These are phyloP conservation scores for Danio albolineatus DNA, from an alignment of 2,797 vertebrate genomes.

Conservation along the genomic window DNA sequence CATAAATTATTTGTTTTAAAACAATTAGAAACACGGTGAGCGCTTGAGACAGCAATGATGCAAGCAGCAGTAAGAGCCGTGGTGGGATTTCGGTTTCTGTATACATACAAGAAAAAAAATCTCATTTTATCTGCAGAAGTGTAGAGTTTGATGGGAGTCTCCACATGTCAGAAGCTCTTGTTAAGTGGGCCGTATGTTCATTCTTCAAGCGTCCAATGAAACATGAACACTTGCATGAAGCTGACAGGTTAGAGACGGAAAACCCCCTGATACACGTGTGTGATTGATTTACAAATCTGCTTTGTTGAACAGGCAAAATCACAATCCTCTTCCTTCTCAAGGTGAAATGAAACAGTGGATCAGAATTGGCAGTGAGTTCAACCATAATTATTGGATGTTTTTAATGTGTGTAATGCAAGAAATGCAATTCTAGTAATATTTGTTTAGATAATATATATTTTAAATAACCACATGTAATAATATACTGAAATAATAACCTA, in stretches of 20 bases:
- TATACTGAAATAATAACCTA: neutral
- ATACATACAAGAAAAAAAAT: neutral
- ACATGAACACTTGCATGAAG: neutral
- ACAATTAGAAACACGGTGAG: constrained; percentile 54
- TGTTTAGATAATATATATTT: neutral
- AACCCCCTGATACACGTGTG: neutral
- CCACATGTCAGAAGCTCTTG: neutral
- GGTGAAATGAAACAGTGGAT: neutral
- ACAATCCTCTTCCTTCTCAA: no score
- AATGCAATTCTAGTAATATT: neutral
- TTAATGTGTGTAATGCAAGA: neutral
- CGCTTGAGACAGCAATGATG: constrained; percentile 32
- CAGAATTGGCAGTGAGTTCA: neutral
- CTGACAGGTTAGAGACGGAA: constrained; percentile 8
- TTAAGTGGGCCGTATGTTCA: constrained; percentile 1
- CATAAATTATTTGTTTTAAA: constrained; percentile 59
- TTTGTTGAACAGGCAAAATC: neutral
- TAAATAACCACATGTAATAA: neutral
- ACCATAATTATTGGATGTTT: neutral
- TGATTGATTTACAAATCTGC: neutral
- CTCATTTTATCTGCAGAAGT: neutral
- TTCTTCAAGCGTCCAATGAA: neutral
- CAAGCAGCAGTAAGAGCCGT: constrained; percentile 24
- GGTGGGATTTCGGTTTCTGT: neutral
- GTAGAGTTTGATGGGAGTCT: constrained; percentile 1